Evolutionary conservation across 2,888 invertebrate genomes (phyloP).

Genomic region (Pollenia labialis): DNA sequence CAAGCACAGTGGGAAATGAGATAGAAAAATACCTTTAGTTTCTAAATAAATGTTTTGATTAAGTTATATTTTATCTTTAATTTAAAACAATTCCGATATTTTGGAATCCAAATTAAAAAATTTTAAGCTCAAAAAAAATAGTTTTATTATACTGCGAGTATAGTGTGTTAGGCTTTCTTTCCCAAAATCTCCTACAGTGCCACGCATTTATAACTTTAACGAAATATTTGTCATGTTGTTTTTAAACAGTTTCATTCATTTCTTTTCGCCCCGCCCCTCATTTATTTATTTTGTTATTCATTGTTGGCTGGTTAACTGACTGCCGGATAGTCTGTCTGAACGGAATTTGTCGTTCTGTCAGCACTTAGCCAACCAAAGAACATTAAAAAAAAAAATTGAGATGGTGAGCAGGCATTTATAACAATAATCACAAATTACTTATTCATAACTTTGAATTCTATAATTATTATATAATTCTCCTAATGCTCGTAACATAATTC

Average conservation of each 20-base stretch:
- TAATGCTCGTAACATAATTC: conserved; percentile 31
- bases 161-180: too few species aligned
- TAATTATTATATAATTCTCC: conserved; percentile 80
- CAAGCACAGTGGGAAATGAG: too few species aligned
- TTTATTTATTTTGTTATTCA: neutral
- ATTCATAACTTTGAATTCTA: conserved; percentile 81
- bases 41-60: too few species aligned
- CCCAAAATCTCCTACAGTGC: too few species aligned
- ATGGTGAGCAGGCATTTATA: conserved; percentile 76
- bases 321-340: neutral
- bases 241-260: neutral
- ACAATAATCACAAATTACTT: conserved; percentile 82
- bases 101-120: too few species aligned
- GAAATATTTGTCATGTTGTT: conserved; percentile 38
- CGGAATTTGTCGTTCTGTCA: neutral
- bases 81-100: too few species aligned
- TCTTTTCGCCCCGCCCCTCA: neutral
- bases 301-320: neutral
- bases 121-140: too few species aligned
- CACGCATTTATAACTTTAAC: neutral
- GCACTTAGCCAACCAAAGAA: neutral
- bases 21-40: too few species aligned
- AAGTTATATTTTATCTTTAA: too few species aligned
- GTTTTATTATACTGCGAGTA: too few species aligned
- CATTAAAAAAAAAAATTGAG: conserved; percentile 1